Base-by-base conservation (phyloP, 2,888 invertebrate genomes). In the Platycheirus albimanus region DNA sequence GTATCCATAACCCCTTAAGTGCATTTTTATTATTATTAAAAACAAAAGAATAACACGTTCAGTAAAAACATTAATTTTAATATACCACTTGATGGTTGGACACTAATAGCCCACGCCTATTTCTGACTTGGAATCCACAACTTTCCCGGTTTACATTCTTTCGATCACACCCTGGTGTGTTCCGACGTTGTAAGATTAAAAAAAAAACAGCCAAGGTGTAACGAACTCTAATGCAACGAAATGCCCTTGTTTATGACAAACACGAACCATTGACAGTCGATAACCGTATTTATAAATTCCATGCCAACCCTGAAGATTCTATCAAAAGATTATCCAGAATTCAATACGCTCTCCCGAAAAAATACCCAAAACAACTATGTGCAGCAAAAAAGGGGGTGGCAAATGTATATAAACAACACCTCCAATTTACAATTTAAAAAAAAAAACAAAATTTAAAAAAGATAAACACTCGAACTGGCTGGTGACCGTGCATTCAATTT, bases 401-500 rank as follows among this genome's bases (percentile, higher is more conserved):
- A 24, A 3, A 24, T 24, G 24, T n/a, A n/a, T n/a, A n/a, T n/a
- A n/a, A n/a, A n/a, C 24, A 24, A 24, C 24, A 33, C 30, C 30
- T 33, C 30, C 3, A 1, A 33, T 33, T 33, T 7, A 33, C 30
- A 33, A n/a, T n/a, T 7, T 7, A 8, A 33, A 8, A 3, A 41
- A 41, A 7, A 7, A 58, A 58, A 56, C 24, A 56, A 30, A 41
- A 43, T 28, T 17, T 0, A 3, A 3, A 20, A 28, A 30, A 45
- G 30, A 43, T 45, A 61, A 61, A 61, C 45, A 61, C 43, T 45
- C 30, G n/a, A 41, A 45, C 28, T 66, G 49, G 24, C 70, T 74
- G 33, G 20, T 58, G 74, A 66, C 56, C 51, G 63, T 58, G 51
- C 69, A 58, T 63, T 58, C 56, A 17, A 58, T 51, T n/a, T 64